Percentiles rank a stretch among this genome's conserved stretches.
Conservation (phyloP, 2,888 invertebrate species). For the Epinotia nisella region DNA sequence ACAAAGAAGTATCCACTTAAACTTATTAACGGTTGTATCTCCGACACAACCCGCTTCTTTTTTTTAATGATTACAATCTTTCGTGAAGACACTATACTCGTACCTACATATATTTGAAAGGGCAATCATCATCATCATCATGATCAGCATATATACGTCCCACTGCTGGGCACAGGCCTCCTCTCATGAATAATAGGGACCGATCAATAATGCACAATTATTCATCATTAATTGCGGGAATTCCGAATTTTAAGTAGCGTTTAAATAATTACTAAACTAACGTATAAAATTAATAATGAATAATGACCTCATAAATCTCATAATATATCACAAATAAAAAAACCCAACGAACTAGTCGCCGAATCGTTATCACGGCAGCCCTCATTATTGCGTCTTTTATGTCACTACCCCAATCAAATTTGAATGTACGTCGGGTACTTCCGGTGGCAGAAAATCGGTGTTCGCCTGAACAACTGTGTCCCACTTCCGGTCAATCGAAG, state of each 20-base stretch:
- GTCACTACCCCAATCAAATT: conserved; percentile 79
- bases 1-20: too few relatives aligned
- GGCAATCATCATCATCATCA: too few relatives aligned
- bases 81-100: too few relatives aligned
- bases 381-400: conserved; percentile 67
- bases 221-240: background rate
- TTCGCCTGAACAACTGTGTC: conserved; percentile 80
- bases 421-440: conserved; percentile 81
- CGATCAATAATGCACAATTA: too few relatives aligned
- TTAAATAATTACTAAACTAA: background rate
- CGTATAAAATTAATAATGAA: conserved; percentile 4
- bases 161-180: too few relatives aligned
- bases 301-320: conserved; percentile 28
- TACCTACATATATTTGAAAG: too few relatives aligned
- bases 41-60: too few relatives aligned
- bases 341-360: conserved; percentile 48
- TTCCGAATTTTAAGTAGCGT: background rate
- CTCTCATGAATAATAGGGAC: too few relatives aligned
- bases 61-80: too few relatives aligned
- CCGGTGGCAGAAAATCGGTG: conserved; percentile 84
- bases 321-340: conserved; percentile 39
- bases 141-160: too few relatives aligned
- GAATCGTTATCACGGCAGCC: conserved; percentile 60
- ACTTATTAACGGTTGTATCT: too few relatives aligned
- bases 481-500: conserved; percentile 79